These are phyloP conservation scores for Scopus umbretta DNA, from an alignment of 2,113 vertebrate species.

Conservation along the genomic window DNA sequence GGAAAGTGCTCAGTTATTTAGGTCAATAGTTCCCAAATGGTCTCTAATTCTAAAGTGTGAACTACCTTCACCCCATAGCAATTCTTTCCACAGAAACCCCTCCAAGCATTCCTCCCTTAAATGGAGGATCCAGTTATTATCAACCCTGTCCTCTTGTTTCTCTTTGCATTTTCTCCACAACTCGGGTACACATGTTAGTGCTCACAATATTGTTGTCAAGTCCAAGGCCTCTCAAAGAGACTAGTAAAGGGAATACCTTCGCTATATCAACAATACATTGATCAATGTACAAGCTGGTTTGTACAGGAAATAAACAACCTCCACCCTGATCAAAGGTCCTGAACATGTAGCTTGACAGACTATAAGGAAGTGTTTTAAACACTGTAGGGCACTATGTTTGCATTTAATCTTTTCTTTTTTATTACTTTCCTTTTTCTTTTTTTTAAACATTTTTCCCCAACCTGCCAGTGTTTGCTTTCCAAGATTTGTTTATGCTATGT, in stretches of 20 bases:
- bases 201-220: background rate
- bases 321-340: constrained; percentile 57
- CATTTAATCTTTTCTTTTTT: constrained; percentile 52
- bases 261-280: constrained; percentile 43
- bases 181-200: background rate
- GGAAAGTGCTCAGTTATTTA: background rate
- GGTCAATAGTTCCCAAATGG: background rate
- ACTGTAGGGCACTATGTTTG: constrained; percentile 38
- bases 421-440: background rate
- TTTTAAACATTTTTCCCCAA: background rate
- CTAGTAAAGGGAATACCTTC: constrained; percentile 7
- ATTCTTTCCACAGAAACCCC: background rate
- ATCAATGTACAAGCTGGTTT: constrained; percentile 49
- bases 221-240: background rate
- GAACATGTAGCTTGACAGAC: constrained; percentile 49
- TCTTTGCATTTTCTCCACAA: background rate
- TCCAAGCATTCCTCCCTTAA: background rate
- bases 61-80: background rate
- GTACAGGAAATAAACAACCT: constrained; percentile 54
- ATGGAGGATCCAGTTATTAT: background rate
- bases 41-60: background rate
- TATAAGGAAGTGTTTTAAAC: constrained; percentile 60
- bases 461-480: constrained; percentile 54
- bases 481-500: constrained; percentile 53
- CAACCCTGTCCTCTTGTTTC: background rate